Evolutionary conservation across 2,113 vertebrate species (phyloP), one percentile per base, ranked within the genome.

Genomic region (Antennarius striatus): DNA sequence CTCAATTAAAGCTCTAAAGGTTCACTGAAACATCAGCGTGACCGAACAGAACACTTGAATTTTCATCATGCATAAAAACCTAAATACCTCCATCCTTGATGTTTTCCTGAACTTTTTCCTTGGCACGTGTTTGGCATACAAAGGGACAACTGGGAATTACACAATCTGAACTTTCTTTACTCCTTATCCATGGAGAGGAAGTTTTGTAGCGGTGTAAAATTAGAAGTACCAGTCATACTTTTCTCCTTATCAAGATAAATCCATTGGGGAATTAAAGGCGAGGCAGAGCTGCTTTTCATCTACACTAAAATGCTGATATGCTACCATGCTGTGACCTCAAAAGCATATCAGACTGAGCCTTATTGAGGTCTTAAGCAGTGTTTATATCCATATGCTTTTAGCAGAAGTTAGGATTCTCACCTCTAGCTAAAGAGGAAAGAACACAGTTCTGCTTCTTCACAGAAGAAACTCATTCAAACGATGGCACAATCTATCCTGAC

Each of bases 131-230:
- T 77, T 53, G 51, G 55, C 60, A 75, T 55, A 55, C 30, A 51
- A 63, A 49, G 52, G 53, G 56, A 56, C 77, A 50, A 36, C 39
- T 75, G 73, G 74, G 81, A 71, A 76, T 78, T 79, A 68, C 79
- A 65, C 66, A 79, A 86, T 68, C 29, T 62, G 53, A 75, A 70
- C 54, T 75, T 71, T 73, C 65, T 39, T 52, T 46, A 56, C 47
- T 63, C 47, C 68, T 81, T 75, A 77, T 71, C 72, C 70, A 75
- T 49, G 40, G 59, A 67, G 49, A 75, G 84, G 67, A 84, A 55
- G 55, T 65, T 77, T 53, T 57, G 48, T 45, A 13, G 42, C 51
- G 59, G 77, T 62, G 46, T 65, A 71, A 54, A 84, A 60, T 71
- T 58, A 75, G 58, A 83, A 76, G 63, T 58, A 13, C 4, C 32